Percentiles rank a stretch among this genome's conserved stretches.
phyloP scores from a whole-genome alignment of 2,113 vertebrate genomes.

The Scatophagus argus region DNA sequence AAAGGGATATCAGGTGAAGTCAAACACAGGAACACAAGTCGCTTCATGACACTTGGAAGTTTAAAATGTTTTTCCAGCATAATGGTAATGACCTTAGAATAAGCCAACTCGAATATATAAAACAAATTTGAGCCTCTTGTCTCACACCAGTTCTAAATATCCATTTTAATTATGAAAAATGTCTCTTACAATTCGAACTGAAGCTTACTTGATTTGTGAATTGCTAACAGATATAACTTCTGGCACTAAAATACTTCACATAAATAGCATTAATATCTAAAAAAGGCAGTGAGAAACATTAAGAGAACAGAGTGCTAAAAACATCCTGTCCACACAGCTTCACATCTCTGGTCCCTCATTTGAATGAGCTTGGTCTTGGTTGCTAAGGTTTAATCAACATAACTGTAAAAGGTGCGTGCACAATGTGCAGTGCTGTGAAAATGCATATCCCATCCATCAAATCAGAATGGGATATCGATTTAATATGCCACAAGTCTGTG shows the following conservation, averaged over 20 bases:
- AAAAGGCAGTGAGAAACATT: background rate
- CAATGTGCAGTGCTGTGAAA: slow-evolving; percentile 1
- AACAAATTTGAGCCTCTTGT: slow-evolving; percentile 14
- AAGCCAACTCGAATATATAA: background rate
- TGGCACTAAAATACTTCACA: slow-evolving; percentile 38
- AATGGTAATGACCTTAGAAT: background rate
- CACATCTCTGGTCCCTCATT: background rate
- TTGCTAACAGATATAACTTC: slow-evolving; percentile 32
- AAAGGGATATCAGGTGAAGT: slow-evolving; percentile 21
- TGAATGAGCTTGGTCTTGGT: background rate
- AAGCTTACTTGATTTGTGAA: slow-evolving; percentile 23
- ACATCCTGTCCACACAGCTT: background rate
- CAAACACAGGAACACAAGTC: slow-evolving; percentile 4
- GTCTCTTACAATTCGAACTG: slow-evolving; percentile 36
- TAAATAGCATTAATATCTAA: slow-evolving; percentile 3
- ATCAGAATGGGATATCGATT: slow-evolving; percentile 7
- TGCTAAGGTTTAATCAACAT: background rate
- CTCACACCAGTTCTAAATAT: slow-evolving; percentile 18
- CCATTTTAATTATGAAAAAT: slow-evolving; percentile 43
- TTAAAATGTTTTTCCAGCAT: background rate
- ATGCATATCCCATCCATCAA: background rate
- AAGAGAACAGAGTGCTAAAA: too few relatives aligned
- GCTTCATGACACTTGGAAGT: background rate
- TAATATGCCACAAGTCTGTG: slow-evolving; percentile 1
- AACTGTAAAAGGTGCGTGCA: background rate